Conservation (phyloP, 2,113 vertebrate genomes). For the Pelusios castaneus region DNA sequence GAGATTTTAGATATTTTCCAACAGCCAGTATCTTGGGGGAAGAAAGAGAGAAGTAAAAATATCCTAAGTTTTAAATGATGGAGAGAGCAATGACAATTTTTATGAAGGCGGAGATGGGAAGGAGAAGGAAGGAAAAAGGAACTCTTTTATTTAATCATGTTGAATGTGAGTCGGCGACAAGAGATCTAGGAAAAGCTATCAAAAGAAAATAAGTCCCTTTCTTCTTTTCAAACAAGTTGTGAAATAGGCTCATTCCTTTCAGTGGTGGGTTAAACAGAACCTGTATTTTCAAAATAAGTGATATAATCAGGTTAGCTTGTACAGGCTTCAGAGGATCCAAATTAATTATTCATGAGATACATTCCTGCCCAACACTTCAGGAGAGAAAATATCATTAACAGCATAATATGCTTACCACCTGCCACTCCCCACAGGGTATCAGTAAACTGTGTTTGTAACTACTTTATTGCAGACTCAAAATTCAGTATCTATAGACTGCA, state of each 20-base stretch:
- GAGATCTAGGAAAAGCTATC: background rate
- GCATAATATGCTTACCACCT: background rate
- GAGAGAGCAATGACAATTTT: background rate
- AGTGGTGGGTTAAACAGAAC: background rate
- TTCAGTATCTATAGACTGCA: background rate
- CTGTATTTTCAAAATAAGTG: background rate
- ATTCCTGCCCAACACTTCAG: background rate
- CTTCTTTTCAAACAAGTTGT: background rate
- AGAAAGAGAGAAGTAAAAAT: background rate
- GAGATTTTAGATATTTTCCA: background rate
- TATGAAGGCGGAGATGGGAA: background rate
- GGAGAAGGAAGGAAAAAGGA: background rate
- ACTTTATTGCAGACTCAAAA: background rate
- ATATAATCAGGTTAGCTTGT: background rate
- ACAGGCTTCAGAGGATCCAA: background rate
- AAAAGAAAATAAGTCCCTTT: background rate
- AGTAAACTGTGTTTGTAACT: slow-evolving; percentile 1
- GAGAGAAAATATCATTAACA: background rate
- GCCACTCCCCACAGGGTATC: background rate
- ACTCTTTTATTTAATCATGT: background rate
- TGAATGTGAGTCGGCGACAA: background rate
- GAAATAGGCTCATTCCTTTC: background rate
- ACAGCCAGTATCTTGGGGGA: background rate
- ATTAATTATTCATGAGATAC: background rate
- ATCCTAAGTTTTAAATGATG: background rate